Evolutionary conservation across 2,797 vertebrate species (phyloP), one percentile per base, ranked within the genome.

Genomic region (Rachycentron canadum): DNA sequence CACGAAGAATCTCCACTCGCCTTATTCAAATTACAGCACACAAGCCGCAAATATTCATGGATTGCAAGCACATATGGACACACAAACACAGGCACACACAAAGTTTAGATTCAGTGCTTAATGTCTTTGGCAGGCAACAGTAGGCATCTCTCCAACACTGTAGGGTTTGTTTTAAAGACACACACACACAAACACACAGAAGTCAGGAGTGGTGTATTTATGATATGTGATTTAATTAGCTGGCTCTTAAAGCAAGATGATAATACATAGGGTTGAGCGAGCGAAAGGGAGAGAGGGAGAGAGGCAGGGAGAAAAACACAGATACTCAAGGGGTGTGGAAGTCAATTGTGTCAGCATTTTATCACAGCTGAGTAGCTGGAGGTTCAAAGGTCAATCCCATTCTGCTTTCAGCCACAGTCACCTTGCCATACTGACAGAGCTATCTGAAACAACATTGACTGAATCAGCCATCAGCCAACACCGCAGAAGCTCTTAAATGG

Each of bases 191-290:
- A 52, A 58, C 23, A 68, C 50, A 72, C 69, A 79, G 62, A 57
- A 83, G 84, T 88, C 74, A 78, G 84, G 79, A 86, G 88, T 70
- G 61, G 88, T 83, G 91, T 92, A 89, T 95, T 95, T 92, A 93
- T 93, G 88, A 90, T 86, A 89, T 89, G 90, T 92, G 89, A 94
- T 94, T 95, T 86, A 94, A 95, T 95, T 94, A 93, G 87, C 83
- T 86, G 76, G 71, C 73, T 88, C 47, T 87, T 79, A 75, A 79
- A 81, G 87, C 83, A 89, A 86, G 78, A 84, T 91, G 92, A 92
- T 93, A 91, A 93, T 89, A 91, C 84, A 62, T 36, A 6, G 73
- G 81, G 86, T 74, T 76, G 81, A 50, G 28, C 41, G 19, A 40
- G 47, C 34, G 60, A 43, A 25, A 30, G 13, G 71, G 55, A 12